These are phyloP conservation scores for Heliconius hortense DNA, from an alignment of 2,888 invertebrate species.

Conservation along the genomic window DNA sequence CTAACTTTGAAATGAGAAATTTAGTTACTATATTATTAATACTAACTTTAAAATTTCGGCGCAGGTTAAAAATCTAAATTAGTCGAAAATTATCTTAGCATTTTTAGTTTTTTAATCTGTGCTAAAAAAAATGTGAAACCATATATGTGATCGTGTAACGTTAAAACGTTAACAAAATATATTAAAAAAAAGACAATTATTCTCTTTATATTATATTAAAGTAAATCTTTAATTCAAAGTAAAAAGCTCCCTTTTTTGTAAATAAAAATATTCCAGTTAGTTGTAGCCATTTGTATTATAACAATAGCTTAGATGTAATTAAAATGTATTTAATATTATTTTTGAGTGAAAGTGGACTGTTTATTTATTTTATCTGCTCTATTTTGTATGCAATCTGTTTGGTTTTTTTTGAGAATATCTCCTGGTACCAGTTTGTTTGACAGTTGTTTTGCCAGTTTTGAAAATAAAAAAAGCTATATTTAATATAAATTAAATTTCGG, in stretches of 20 bases:
- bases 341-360: constrained; percentile 49
- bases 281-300: constrained; percentile 74
- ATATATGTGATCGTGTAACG: constrained; percentile 30
- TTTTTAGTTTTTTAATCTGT: constrained; percentile 15
- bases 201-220: constrained; percentile 47
- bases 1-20: constrained; percentile 10
- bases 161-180: constrained; percentile 25
- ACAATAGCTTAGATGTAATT: constrained; percentile 67
- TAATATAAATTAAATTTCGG: neutral
- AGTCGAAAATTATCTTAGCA: neutral
- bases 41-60: neutral
- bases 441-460: constrained; percentile 16
- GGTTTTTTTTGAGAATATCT: too few relatives aligned
- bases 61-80: constrained; percentile 9
- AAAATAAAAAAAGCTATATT: neutral
- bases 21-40: constrained; percentile 15
- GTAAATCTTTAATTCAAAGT: constrained; percentile 37
- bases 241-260: constrained; percentile 61
- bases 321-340: constrained; percentile 63
- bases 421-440: neutral
- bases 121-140: constrained; percentile 10
- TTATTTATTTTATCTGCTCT: constrained; percentile 46
- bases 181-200: constrained; percentile 52
- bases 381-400: constrained; percentile 29
- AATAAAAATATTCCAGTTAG: constrained; percentile 78